Evolutionary conservation across 2,888 invertebrate genomes (phyloP), one percentile per base, ranked within the genome.

Genomic region (Lacanobia oleracea): DNA sequence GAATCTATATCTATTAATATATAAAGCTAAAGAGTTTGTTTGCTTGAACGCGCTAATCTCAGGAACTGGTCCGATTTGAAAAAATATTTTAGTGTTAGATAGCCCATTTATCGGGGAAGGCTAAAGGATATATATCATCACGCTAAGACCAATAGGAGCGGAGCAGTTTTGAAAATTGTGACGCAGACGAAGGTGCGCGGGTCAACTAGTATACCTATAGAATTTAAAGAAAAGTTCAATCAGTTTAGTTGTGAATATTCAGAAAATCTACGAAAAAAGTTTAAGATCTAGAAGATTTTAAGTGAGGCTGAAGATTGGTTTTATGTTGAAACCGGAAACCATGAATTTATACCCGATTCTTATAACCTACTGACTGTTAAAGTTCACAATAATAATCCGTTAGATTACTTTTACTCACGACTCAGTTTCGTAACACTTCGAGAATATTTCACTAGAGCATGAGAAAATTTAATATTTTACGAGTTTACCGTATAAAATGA

Each of bases 401-500:
- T 57, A 67, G 18, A 9, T n/a, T n/a, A 75, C 12, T 14, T 37
- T 48, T 75, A 14, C 21, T 18, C 14, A 76, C 2, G 1, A 53
- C 2, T 48, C 3, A 53, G 12, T 67, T 61, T 60, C 53, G 45
- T 77, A 57, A 57, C 21, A 63, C 16, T 43, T 43, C 40, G 50
- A 45, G 4, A 23, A 43, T 10, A 43, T 18, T 3, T 40, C 10
- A 59, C 33, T 56, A 5, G 21, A 64, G 12, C 53, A 54, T 56
- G n/a, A 61, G n/a, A 79, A 2, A 53, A 64, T 54, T 45, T 37
- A 66, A 63, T 23, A 51, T 56, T 78, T 68, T 45, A 72, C 51
- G 48, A 73, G 51, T 73, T 59, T 21, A 82, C 33, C 54, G 21
- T 59, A 59, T 27, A 12, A 21, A 82, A 78, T 68, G 37, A 60